Percentiles rank a stretch among this genome's conserved stretches.
phyloP scores from a whole-genome alignment of 2,113 vertebrate genomes.

The Psephotus haematonotus region DNA sequence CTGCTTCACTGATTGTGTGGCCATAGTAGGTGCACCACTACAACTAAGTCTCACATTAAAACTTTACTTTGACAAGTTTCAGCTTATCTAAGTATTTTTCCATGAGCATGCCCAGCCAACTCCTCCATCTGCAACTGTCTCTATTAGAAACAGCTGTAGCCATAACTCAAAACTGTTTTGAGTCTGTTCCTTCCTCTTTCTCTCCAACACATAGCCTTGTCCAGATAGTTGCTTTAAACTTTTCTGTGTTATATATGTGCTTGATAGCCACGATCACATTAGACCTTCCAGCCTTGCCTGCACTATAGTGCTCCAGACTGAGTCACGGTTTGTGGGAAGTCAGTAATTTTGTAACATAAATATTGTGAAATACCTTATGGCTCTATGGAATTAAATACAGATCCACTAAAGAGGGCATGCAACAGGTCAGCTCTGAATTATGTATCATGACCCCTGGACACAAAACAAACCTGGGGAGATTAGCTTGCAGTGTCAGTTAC shows the following conservation, averaged over 20 bases:
- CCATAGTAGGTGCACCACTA: not conserved
- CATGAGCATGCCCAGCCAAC: not conserved
- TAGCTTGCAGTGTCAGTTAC: not conserved
- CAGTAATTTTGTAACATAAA: not conserved
- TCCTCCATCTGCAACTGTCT: not conserved
- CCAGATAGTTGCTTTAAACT: not conserved
- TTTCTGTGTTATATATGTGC: not conserved
- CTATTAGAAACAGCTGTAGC: not conserved
- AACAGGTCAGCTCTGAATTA: conserved; percentile 2
- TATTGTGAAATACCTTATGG: not conserved
- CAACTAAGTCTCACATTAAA: not conserved
- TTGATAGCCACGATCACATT: not conserved
- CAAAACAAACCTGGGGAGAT: not conserved
- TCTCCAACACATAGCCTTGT: not conserved
- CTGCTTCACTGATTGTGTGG: not conserved
- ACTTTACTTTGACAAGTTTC: not conserved
- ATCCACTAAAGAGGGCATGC: not conserved
- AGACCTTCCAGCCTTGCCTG: not conserved
- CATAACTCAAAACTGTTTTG: not conserved
- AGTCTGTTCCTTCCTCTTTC: not conserved
- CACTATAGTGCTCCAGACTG: not conserved
- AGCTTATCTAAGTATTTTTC: not conserved
- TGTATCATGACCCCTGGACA: not conserved
- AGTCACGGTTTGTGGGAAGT: not conserved
- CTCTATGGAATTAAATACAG: not conserved